These are phyloP conservation scores for Ptychodera flava DNA, from an alignment of 35 echinoderm and acorn worm genomes.

Conservation along the genomic window DNA sequence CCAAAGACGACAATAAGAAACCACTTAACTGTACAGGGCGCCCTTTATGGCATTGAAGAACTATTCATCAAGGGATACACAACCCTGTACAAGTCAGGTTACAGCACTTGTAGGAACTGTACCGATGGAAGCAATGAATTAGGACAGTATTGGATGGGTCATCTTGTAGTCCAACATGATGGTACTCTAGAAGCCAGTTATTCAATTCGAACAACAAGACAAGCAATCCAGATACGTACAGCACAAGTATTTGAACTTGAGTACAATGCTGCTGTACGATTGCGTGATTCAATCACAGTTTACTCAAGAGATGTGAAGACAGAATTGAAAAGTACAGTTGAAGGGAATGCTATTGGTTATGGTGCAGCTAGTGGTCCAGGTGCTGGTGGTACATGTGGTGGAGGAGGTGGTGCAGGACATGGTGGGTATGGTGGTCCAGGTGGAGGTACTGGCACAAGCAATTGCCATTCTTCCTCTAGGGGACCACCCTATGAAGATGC, in stretches of 20 bases:
- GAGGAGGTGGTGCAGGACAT: conserved; percentile 13
- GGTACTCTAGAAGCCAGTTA: conserved; percentile 29
- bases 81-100: conserved; percentile 39
- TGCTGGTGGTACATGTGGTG: neutral
- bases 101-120: conserved; percentile 65
- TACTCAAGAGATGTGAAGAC: conserved; percentile 32
- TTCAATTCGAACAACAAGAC: neutral
- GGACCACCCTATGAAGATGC: conserved; percentile 29
- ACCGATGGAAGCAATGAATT: conserved; percentile 35
- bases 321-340: conserved; percentile 23
- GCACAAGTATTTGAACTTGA: conserved; percentile 53
- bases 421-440: conserved; percentile 5
- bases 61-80: conserved; percentile 25
- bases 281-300: conserved; percentile 35
- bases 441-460: conserved; percentile 13
- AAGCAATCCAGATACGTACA: conserved; percentile 32
- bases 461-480: neutral
- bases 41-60: conserved; percentile 48
- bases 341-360: conserved; percentile 48
- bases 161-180: conserved; percentile 21
- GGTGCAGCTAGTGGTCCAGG: conserved; percentile 34
- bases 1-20: conserved; percentile 14
- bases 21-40: conserved; percentile 31
- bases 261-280: conserved; percentile 16
- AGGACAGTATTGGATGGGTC: conserved; percentile 52